Conservation (phyloP, 1,140 invertebrate species). For the Heliconius hermathena region DNA sequence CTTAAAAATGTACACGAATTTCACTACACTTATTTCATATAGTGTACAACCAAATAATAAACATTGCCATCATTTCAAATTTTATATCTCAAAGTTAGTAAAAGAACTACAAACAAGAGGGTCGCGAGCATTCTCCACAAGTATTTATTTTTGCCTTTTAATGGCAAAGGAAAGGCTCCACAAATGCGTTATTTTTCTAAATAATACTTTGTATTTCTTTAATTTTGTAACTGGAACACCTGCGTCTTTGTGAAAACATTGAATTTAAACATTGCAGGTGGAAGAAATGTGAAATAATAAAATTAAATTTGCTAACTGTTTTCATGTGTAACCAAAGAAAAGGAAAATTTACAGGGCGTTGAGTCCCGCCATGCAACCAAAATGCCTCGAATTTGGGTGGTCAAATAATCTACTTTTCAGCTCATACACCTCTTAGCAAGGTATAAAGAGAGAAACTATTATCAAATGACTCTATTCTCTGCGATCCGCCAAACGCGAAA, state of each 20-base stretch:
- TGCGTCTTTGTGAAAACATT: background rate
- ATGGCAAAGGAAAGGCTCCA: background rate
- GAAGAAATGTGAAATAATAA: background rate
- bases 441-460: no score
- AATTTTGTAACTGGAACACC: conserved; percentile 7
- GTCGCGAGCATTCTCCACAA: background rate
- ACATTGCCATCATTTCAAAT: background rate
- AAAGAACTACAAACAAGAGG: background rate
- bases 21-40: no score
- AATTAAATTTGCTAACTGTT: background rate
- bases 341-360: no score
- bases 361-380: no score
- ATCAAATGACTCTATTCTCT: no score
- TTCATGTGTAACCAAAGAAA: no score
- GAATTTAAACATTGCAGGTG: background rate
- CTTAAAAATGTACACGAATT: no score
- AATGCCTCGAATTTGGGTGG: no score
- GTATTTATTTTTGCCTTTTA: conserved; percentile 13
- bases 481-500: no score
- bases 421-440: no score
- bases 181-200: background rate
- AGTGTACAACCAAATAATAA: background rate
- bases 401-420: no score
- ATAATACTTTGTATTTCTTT: conserved; percentile 8
- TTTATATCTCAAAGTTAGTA: background rate